Evolutionary conservation across 2,113 vertebrate genomes (phyloP), one percentile per base, ranked within the genome.

Genomic region (Caretta caretta): DNA sequence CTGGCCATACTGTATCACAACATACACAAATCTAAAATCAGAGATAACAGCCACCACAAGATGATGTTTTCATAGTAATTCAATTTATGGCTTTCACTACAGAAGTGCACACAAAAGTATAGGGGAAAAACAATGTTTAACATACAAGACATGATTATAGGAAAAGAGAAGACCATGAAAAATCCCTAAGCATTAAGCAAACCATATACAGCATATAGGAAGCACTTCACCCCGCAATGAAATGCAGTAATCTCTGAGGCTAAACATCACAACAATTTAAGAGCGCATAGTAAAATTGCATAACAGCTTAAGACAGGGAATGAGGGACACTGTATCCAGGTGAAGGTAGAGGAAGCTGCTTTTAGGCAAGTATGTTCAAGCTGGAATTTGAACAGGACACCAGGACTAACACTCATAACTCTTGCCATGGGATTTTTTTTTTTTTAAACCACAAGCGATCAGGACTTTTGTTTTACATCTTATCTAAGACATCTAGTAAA

Each of bases 1-100:
- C 42, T 42, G 42, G 42, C 42, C 42, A 42, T 5, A 5, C 42
- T 42, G 42, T 42, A 42, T 42, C 42, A 42, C 42, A 42, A 42
- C 42, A 94, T 89, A 83, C 72, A 94, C 54, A 86, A 46, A 62
- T 75, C 57, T 80, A 93, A 87, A 88, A 54, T 72, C 95, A 89
- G 80, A 94, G 92, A 56, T 82, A 89, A 91, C 0, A 93, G 84
- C 42, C 85, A 94, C 78, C 88, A 94, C 86, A 97, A 95, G 57
- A 96, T 92, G 49, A 86, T 80, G 35, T 10, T 35, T 92, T 79
- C 90, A 90, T 93, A 96, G 87, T 75, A 96, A 95, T 91, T 54
- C 87, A 75, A 91, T 94, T 84, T 86, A 88, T 83, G 76, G 78
- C 83, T 88, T 81, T 82, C 59, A 69, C n/a, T 87, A 78, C 42